These are phyloP conservation scores for Nemoura dubitans DNA, from an alignment of 2,888 invertebrate species.

Conservation along the genomic window DNA sequence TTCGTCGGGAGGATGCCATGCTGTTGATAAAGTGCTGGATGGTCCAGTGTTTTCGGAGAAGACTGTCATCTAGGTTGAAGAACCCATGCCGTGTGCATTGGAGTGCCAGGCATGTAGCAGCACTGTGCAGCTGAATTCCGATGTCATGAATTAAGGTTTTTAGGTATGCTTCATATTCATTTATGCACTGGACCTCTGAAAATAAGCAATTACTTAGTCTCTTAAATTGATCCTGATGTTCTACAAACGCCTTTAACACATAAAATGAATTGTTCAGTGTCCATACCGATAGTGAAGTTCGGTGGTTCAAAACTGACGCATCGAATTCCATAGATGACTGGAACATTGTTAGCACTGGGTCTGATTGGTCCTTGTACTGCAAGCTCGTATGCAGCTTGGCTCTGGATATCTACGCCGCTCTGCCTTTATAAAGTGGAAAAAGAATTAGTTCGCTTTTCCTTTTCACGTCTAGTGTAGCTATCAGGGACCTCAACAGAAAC, in stretches of 20 bases:
- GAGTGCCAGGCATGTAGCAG: constrained; percentile 81
- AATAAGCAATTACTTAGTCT: constrained; percentile 53
- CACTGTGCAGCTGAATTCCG: constrained; percentile 79
- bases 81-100: constrained; percentile 85
- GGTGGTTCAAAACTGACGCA: constrained; percentile 84
- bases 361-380: constrained; percentile 84
- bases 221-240: no score
- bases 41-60: constrained; percentile 85
- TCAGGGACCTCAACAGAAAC: no score
- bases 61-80: constrained; percentile 77
- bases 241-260: no score
- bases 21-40: constrained; percentile 74
- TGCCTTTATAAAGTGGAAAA: constrained; percentile 62
- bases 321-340: constrained; percentile 86
- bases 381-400: constrained; percentile 89
- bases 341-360: constrained; percentile 73
- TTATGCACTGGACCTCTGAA: constrained; percentile 86
- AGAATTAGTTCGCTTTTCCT: not conserved
- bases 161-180: constrained; percentile 83
- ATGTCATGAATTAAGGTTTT: constrained; percentile 83
- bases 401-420: constrained; percentile 82
- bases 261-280: constrained; percentile 20
- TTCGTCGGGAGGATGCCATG: constrained; percentile 65
- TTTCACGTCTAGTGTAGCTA: no score
- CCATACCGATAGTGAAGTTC: constrained; percentile 81